phyloP scores from a whole-genome alignment of 2,797 vertebrate genomes.

The Sebastes cheni region DNA sequence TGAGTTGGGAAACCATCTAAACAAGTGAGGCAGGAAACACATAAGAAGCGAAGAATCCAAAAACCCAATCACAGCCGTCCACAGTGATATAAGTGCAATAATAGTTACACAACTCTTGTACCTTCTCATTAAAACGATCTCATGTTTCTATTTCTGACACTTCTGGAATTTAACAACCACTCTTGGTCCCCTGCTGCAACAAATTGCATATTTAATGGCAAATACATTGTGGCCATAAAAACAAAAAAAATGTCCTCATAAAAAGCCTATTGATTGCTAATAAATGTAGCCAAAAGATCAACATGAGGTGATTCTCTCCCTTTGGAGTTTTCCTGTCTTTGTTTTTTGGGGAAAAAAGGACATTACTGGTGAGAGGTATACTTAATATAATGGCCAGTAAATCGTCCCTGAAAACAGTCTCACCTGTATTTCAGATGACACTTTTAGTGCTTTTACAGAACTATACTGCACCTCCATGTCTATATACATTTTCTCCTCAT shows the following conservation, averaged over 20 bases:
- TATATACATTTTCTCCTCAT: neutral
- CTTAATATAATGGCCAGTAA: neutral
- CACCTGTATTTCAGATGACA: neutral
- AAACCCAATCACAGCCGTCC: neutral
- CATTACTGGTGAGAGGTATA: neutral
- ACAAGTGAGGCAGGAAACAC: slow-evolving; percentile 6
- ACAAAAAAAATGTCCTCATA: neutral
- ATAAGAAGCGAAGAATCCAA: neutral
- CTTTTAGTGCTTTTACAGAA: neutral
- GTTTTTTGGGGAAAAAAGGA: neutral
- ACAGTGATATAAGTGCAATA: slow-evolving; percentile 24
- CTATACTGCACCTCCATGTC: neutral
- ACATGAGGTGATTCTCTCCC: neutral
- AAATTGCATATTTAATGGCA: neutral
- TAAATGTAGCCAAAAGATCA: neutral
- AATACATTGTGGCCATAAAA: neutral
- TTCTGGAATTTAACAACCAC: neutral
- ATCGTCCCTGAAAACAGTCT: neutral
- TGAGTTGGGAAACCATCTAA: slow-evolving; percentile 6
- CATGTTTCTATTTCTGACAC: slow-evolving; percentile 15
- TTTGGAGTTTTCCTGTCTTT: neutral
- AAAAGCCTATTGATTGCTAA: neutral
- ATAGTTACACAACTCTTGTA: slow-evolving; percentile 1
- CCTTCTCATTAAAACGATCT: slow-evolving; percentile 11
- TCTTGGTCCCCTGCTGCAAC: neutral